Base-by-base conservation (phyloP, 2,888 invertebrate genomes). In the Pterobdella sp. region DNA sequence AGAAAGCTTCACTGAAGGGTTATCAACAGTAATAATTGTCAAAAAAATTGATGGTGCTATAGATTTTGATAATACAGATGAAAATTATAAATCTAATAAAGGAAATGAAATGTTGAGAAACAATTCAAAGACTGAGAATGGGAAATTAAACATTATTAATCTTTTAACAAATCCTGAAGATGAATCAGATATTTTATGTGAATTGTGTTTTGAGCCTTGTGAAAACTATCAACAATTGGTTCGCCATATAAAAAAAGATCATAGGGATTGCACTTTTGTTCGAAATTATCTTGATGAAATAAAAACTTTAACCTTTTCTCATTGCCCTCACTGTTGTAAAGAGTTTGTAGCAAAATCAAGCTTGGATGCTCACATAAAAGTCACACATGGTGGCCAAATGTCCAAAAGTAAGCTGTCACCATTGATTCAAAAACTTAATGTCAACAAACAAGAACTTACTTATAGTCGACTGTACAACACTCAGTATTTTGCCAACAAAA, bases 231-330 rank as follows among this genome's bases (percentile, higher is more conserved):
- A 56, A 10, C 49, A 64, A 35, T 29, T 73, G 37, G 63, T 69
- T 1, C 34, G 73, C 3, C 73, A 73, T 26, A 42, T 73, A 37
- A 68, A 52, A 2, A 73, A 73, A 22, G 63, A 73, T n/a, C 73
- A 73, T 34, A n/a, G 69, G 7, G 73, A 73, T 63, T 73, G 73
- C 36, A 73, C 73, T 18, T 73, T 73, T 22, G 73, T 73, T 3
- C 56, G 73, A n/a, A 73, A 73, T 64, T 73, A 73, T 69, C 68
- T 73, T 60, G 73, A 73, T 4, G 73, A 73, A 26, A 73, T 73
- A 7, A 52, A 56, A 32, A 68, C 73, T 3, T 49, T 73, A 4
- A 63, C 69, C 0, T 56, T 68, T 42, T 68, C 73, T 35, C 73
- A 68, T 10, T 73, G 73, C 34, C 73, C 73, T 1, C 32, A 68